Base-by-base conservation (phyloP, 2,113 vertebrate species). In the Aptenodytes patagonicus region DNA sequence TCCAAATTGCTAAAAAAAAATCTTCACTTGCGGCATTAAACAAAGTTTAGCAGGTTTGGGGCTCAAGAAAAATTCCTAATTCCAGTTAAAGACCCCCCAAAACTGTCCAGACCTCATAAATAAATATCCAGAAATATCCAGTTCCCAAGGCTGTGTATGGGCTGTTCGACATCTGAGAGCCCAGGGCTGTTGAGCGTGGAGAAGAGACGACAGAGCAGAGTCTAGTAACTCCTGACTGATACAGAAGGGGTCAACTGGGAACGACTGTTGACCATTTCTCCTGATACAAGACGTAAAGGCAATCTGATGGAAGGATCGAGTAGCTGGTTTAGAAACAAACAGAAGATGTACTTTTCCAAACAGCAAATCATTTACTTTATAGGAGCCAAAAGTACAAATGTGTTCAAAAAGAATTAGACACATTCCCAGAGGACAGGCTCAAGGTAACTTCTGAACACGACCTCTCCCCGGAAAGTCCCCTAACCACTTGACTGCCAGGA, bases 21-120 rank as follows among this genome's bases (percentile, higher is more conserved):
- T 7, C 31, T 40, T n/a, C 17, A 2, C 40, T 16, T 10, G 31
- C 58, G 70, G 54, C 79, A 32, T 15, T 57, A 31, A 71, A 49
- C 7, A 11, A 34, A 85, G 9, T 14, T 76, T 5, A 77, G 40
- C 31, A 20, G 3, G 0, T 15, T 62, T 51, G 17, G 25, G 34
- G 51, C 62, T 86, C 40, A 28, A 38, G 42, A 32, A 44, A 34
- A 77, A 65, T 8, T 7, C 32, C 26, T 14, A 64, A 57, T 55
- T 47, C 34, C 36, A 34, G 4, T 32, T 44, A 34, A 47, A 87
- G 22, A 61, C 20, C 11, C n/a, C n/a, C 13, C 18, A 14, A 58
- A 89, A 38, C 10, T 11, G 17, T 10, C 10, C 31, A 36, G n/a
- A 58, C 2, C 13, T 57, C 3, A 0, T 13, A 21, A 36, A 25